These are phyloP conservation scores for Euplexia lucipara DNA, from an alignment of 2,888 invertebrate genomes.

Conservation along the genomic window DNA sequence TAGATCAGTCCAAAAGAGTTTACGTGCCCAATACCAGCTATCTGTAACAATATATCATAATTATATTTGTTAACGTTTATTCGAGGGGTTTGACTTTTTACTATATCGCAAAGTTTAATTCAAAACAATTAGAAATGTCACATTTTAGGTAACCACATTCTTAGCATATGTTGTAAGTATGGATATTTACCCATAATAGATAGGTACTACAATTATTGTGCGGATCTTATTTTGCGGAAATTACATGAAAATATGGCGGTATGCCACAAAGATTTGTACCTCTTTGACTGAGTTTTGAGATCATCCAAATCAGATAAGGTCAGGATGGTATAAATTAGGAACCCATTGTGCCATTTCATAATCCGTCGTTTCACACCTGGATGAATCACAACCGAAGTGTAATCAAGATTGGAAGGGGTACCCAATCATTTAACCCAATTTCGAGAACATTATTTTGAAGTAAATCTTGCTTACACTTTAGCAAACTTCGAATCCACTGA, in stretches of 20 bases:
- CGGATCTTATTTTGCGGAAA: too few relatives aligned
- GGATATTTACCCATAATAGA: too few relatives aligned
- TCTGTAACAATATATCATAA: conserved; percentile 79
- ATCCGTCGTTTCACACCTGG: conserved; percentile 49
- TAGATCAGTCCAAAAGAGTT: conserved; percentile 91
- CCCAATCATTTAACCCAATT: conserved; percentile 28
- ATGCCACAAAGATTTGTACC: too few relatives aligned
- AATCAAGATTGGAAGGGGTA: conserved; percentile 30
- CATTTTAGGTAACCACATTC: too few relatives aligned
- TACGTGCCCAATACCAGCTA: conserved; percentile 91
- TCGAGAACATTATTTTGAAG: conserved; percentile 15
- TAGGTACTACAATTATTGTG: too few relatives aligned
- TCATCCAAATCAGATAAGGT: background rate
- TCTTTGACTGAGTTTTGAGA: background rate
- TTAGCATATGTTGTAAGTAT: too few relatives aligned
- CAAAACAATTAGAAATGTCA: too few relatives aligned
- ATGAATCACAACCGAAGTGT: conserved; percentile 32
- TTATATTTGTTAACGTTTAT: background rate
- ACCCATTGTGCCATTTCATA: conserved; percentile 20
- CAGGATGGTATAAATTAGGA: conserved; percentile 31
- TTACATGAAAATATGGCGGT: too few relatives aligned
- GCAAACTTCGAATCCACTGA: background rate
- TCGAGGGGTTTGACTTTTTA: too few relatives aligned
- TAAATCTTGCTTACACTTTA: background rate
- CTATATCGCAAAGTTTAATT: too few relatives aligned